Conservation (phyloP, 2,797 vertebrate genomes). For the Masticophis lateralis region DNA sequence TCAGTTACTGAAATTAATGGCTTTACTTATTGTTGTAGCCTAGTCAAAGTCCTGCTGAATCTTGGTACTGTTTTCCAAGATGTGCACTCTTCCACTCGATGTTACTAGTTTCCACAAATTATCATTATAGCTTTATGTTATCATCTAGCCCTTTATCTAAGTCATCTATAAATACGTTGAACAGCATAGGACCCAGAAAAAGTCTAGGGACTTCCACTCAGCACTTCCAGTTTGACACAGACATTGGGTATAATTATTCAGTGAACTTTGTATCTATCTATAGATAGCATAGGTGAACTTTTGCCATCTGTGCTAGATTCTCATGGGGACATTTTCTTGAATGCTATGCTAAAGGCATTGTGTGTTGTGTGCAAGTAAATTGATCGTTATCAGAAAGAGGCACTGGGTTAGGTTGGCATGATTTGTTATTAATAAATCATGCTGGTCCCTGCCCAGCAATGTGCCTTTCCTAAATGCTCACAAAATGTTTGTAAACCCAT, state of each 20-base stretch:
- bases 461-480: not conserved
- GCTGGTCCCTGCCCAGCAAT: not conserved
- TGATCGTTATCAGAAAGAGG: not conserved
- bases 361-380: not conserved
- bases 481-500: not conserved
- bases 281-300: not conserved
- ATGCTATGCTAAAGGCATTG: not conserved
- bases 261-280: not conserved
- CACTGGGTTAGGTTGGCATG: not conserved
- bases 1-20: not conserved
- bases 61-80: not conserved
- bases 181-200: not conserved
- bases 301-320: not conserved
- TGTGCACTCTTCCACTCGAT: not conserved
- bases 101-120: not conserved
- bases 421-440: not conserved
- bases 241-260: not conserved
- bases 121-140: not conserved
- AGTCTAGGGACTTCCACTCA: not conserved
- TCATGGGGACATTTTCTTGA: not conserved
- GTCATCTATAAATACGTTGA: not conserved
- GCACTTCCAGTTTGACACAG: not conserved
- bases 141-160: not conserved
- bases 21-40: not conserved
- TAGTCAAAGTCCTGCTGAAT: not conserved